Base-by-base conservation (phyloP, 35 echinoderm and acorn worm genomes). In the Stichopus chloronotus region DNA sequence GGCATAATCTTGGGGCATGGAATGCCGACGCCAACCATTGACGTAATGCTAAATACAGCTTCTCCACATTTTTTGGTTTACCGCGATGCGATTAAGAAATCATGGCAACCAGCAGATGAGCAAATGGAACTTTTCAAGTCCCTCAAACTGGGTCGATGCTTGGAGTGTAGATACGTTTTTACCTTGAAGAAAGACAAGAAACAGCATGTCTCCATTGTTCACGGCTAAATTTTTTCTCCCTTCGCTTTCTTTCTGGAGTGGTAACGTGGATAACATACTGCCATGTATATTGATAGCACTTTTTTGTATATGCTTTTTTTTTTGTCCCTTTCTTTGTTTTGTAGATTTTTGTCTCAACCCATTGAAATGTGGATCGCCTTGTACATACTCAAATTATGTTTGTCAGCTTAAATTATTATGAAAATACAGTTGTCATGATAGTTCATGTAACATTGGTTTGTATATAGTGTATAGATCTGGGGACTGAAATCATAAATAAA, bases 1-100 rank as follows among this genome's bases (percentile, higher is more conserved):
- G 87, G 19, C 25, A 14, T 8, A 14, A 58, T 57, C 7, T 19
- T 57, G 5, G 54, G 17, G 0, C 54, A 16, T 13, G 82, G 82
- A 58, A 85, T 85, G 82, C 82, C 5, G 54, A 85, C 55, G 1
- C 82, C 82, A 6, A 56, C 80, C 80, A 83, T 55, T 43, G 80
- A 83, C 53, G 61, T 13, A 65, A 13, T 6, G 10, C 11, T 78
- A 17, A 21, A 78, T 8, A 78, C 76, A 21, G 21, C 76, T 78
- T 78, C 76, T 25, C 76, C 30, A 19, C 79, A 82, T 19, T 82
- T 53, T 19, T 5, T 82, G 17, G 52, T 53, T 53, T 82, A 82
- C 52, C 43, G 52, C 6, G 24, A 82, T 16, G 79, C 79, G 8
- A 54, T 82, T 22, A 82, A 53, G 9, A 82, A 53, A 53, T 7